phyloP scores from a whole-genome alignment of 2,797 vertebrate genomes.

The Hafferia zeledoni region DNA sequence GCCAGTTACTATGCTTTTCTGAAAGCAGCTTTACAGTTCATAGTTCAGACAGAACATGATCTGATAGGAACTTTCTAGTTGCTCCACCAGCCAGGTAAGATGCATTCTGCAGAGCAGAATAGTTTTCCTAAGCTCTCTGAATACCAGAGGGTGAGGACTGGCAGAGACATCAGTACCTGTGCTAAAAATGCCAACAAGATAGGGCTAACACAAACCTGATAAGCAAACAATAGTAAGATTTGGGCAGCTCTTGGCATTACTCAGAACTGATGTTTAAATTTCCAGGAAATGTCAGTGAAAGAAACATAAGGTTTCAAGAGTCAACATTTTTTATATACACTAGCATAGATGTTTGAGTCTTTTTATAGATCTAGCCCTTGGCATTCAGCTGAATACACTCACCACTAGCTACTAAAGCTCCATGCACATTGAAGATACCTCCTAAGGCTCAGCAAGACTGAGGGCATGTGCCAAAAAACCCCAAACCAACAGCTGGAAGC shows the following conservation, averaged over 20 bases:
- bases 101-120: not conserved
- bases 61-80: not conserved
- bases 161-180: not conserved
- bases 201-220: not conserved
- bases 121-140: not conserved
- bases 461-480: not conserved
- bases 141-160: not conserved
- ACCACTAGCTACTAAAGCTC: not conserved
- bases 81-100: not conserved
- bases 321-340: not conserved
- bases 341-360: accelerated
- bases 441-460: not conserved
- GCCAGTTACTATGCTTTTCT: not conserved
- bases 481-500: not conserved
- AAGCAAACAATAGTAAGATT: not conserved
- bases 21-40: not conserved
- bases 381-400: not conserved
- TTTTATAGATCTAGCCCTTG: not conserved
- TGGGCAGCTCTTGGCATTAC: not conserved
- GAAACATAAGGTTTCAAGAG: not conserved
- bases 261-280: not conserved
- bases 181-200: not conserved
- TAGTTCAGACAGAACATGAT: not conserved
- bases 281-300: not conserved
- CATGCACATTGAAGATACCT: not conserved